phyloP scores from a whole-genome alignment of 1,140 invertebrate species.

The Anoplolepis gracilipes region DNA sequence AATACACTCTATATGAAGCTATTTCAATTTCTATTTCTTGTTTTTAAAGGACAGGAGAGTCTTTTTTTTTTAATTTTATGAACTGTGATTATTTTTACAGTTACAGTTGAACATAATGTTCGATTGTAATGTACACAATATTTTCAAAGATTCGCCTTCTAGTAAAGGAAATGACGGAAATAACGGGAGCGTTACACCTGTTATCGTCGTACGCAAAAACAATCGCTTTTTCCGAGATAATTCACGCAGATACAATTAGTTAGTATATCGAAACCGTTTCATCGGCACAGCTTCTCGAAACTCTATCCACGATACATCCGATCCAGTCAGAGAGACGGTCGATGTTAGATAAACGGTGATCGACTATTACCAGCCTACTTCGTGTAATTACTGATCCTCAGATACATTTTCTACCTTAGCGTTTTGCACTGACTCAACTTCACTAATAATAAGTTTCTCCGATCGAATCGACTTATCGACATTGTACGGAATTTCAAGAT shows the following conservation, averaged over 20 bases:
- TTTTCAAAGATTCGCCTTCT: constrained; percentile 19
- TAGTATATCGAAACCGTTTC: constrained; percentile 26
- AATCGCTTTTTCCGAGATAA: constrained; percentile 65
- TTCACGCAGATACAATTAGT: constrained; percentile 47
- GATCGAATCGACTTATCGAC: not conserved
- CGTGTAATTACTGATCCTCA: constrained; percentile 71
- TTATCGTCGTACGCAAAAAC: constrained; percentile 46
- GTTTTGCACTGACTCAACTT: constrained; percentile 21
- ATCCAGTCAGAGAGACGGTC: constrained; percentile 36
- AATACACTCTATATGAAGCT: constrained; percentile 11
- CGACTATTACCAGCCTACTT: constrained; percentile 60
- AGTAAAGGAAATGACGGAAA: constrained; percentile 28
- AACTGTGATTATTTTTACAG: not conserved
- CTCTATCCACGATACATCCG: constrained; percentile 45
- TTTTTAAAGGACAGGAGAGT: not conserved
- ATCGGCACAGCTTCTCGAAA: constrained; percentile 24
- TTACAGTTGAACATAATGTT: constrained; percentile 16
- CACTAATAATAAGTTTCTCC: constrained; percentile 22
- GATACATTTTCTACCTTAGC: constrained; percentile 58
- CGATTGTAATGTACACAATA: constrained; percentile 15
- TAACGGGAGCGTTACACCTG: constrained; percentile 62
- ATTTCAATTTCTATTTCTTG: constrained; percentile 22
- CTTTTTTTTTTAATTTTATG: constrained; percentile 15
- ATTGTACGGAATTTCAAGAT: constrained; percentile 2
- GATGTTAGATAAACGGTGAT: constrained; percentile 69